A percentile compares a stretch with the other conserved stretches of the same genome.
Conservation (phyloP, 2,888 invertebrate genomes). For the Sphecodes monilicornis region DNA sequence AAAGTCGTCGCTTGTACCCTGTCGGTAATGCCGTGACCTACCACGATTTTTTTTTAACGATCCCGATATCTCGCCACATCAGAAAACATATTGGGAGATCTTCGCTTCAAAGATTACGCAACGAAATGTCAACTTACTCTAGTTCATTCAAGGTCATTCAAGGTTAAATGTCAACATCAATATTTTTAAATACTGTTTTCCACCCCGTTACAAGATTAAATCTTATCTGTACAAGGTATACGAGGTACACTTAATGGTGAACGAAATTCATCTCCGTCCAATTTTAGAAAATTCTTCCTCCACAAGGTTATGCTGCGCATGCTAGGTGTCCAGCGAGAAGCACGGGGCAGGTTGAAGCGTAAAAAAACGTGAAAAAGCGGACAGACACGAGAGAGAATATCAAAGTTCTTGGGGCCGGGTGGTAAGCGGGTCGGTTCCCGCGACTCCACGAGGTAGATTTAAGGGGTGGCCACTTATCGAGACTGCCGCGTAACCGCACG, state of each 20-base stretch:
- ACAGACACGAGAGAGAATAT: not conserved
- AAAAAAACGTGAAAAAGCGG: not conserved
- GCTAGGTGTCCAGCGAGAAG: not conserved
- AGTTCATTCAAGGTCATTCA: not conserved
- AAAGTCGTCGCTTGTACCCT: too few species aligned
- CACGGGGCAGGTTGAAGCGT: not conserved
- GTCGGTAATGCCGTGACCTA: not conserved
- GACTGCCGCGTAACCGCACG: slow-evolving; percentile 44
- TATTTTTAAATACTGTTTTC: not conserved
- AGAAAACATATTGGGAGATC: too few species aligned
- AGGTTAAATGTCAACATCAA: not conserved
- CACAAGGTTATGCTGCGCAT: not conserved
- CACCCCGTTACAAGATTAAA: not conserved
- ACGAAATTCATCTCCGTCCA: not conserved
- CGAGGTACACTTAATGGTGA: not conserved
- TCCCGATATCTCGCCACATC: not conserved
- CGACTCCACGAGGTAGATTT: slow-evolving; percentile 28
- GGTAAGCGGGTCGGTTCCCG: not conserved
- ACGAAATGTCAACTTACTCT: not conserved
- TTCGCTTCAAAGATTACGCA: too few species aligned
- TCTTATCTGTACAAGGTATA: not conserved
- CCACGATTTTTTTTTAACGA: not conserved
- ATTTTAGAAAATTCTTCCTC: not conserved
- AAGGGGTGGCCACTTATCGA: slow-evolving; percentile 60
- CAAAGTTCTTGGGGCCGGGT: not conserved